A percentile compares a stretch with the other conserved stretches of the same genome.
These are phyloP conservation scores for Toxostoma redivivum DNA, from an alignment of 2,113 vertebrate species.

Conservation along the genomic window DNA sequence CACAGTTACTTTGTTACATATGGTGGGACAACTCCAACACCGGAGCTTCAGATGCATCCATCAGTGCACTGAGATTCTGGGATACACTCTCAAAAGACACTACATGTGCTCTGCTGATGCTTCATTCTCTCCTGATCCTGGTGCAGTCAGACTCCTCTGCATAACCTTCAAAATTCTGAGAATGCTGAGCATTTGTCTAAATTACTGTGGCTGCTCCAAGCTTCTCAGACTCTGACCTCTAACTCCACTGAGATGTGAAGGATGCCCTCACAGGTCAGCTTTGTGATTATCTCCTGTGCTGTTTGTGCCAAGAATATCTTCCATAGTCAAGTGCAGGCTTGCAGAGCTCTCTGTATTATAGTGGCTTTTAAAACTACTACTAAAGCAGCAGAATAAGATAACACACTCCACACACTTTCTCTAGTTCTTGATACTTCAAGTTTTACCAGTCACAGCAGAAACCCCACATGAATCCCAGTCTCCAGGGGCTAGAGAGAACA, in stretches of 20 bases:
- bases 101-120: neutral
- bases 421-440: neutral
- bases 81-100: neutral
- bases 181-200: neutral
- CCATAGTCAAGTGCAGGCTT: neutral
- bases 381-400: neutral
- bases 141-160: neutral
- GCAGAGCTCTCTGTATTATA: neutral
- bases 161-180: neutral
- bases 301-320: neutral
- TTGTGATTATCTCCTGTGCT: neutral
- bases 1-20: neutral
- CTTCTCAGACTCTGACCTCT: neutral
- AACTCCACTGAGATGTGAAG: conserved; percentile 14
- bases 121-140: neutral
- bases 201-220: neutral
- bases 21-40: neutral
- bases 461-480: neutral
- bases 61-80: neutral
- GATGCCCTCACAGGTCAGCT: neutral
- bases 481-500: neutral
- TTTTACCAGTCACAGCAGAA: neutral
- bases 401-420: neutral
- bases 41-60: neutral
- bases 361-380: neutral